Percentiles rank a stretch among this genome's conserved stretches.
These are phyloP conservation scores for Geotria australis DNA, from an alignment of 2,797 vertebrate species.

Conservation along the genomic window DNA sequence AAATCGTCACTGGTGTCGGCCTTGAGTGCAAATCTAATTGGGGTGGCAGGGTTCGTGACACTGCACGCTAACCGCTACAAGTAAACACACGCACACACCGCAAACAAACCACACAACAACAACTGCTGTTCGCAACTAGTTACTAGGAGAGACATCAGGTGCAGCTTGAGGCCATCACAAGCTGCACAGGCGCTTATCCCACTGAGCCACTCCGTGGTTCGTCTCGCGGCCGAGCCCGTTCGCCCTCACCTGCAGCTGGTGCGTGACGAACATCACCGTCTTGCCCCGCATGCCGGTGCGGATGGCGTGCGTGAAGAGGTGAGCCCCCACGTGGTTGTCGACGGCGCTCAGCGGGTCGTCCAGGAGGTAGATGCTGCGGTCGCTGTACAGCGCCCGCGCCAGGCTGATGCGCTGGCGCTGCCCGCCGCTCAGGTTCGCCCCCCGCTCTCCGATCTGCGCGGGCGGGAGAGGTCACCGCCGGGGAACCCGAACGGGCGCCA, in stretches of 20 bases:
- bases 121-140: background rate
- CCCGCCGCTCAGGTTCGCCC: slow-evolving; percentile 53
- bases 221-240: background rate
- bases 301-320: slow-evolving; percentile 61
- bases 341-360: slow-evolving; percentile 71
- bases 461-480: background rate
- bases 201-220: background rate
- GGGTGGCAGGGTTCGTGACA: too few species aligned
- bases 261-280: slow-evolving; percentile 53
- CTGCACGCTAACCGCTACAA: background rate
- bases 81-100: background rate
- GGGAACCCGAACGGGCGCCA: background rate
- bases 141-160: too few species aligned
- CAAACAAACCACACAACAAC: background rate
- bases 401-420: slow-evolving; percentile 62
- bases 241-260: slow-evolving; percentile 46
- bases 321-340: slow-evolving; percentile 60
- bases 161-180: too few species aligned
- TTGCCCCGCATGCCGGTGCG: slow-evolving; percentile 42
- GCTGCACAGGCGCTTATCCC: too few species aligned
- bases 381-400: slow-evolving; percentile 53
- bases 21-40: too few species aligned
- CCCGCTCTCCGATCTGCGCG: slow-evolving; percentile 46
- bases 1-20: too few species aligned
- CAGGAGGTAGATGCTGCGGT: slow-evolving; percentile 44